Percentiles rank a stretch among this genome's conserved stretches.
These are phyloP conservation scores for Serilophus lunatus DNA, from an alignment of 2,113 vertebrate genomes.

Conservation along the genomic window DNA sequence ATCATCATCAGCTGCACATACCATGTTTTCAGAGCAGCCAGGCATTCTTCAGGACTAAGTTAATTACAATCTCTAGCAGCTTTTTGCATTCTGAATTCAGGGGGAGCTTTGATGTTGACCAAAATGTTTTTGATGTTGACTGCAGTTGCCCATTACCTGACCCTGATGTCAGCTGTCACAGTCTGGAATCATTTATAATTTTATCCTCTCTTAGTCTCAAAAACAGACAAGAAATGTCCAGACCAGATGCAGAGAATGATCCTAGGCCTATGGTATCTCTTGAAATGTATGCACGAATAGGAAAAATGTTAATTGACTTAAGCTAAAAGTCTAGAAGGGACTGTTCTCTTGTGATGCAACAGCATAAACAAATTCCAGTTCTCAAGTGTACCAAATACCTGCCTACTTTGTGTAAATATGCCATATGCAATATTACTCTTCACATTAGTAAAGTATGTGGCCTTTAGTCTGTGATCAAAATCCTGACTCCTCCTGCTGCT, in stretches of 20 bases:
- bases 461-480: background rate
- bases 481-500: background rate
- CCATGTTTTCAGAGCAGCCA: background rate
- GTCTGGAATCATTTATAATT: background rate
- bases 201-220: background rate
- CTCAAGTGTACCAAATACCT: background rate
- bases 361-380: background rate
- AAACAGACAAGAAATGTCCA: background rate
- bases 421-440: background rate
- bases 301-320: background rate
- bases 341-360: background rate
- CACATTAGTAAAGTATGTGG: background rate
- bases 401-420: background rate
- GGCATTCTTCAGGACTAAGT: background rate
- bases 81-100: background rate
- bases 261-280: background rate
- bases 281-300: background rate
- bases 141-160: background rate
- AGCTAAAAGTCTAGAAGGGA: background rate
- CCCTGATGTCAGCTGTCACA: background rate
- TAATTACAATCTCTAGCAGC: background rate
- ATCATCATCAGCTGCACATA: background rate
- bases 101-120: background rate
- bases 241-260: background rate
- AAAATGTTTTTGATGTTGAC: background rate